These are phyloP conservation scores for Harmothoe impar DNA, from an alignment of 2,888 invertebrate genomes.

Conservation along the genomic window DNA sequence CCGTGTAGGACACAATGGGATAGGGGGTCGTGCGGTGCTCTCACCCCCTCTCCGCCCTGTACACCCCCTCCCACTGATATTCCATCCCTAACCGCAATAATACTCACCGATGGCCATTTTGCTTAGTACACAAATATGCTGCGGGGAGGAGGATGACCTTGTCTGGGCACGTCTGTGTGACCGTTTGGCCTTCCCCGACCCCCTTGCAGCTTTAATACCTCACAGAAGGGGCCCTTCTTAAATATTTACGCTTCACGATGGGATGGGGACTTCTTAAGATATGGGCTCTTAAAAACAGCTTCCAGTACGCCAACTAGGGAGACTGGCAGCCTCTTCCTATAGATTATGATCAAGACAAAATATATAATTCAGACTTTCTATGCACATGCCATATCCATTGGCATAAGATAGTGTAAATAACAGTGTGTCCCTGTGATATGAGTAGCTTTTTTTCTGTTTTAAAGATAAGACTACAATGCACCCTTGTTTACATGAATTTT, in stretches of 20 bases:
- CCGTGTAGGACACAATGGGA: neutral
- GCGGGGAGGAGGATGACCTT: neutral
- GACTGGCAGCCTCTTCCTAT: no score
- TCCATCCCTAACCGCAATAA: neutral
- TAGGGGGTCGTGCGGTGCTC: neutral
- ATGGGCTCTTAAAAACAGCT: no score
- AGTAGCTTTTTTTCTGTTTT: no score
- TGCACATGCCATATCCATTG: no score
- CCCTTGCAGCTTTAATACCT: neutral
- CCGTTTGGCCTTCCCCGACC: neutral
- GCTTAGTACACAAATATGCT: neutral
- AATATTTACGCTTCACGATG: slow-evolving; percentile 15
- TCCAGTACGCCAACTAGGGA: no score
- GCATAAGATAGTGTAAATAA: no score
- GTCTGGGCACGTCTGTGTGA: neutral
- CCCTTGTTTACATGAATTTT: no score
- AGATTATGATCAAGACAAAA: no score
- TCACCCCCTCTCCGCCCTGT: neutral
- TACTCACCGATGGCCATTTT: no score
- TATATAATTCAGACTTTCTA: no score
- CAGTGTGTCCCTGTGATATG: no score
- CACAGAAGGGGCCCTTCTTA: neutral
- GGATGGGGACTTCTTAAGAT: neutral
- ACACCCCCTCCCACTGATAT: neutral
- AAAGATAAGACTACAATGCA: no score